Evolutionary conservation across 2,113 vertebrate species (phyloP).

Genomic region (Orycteropus afer): DNA sequence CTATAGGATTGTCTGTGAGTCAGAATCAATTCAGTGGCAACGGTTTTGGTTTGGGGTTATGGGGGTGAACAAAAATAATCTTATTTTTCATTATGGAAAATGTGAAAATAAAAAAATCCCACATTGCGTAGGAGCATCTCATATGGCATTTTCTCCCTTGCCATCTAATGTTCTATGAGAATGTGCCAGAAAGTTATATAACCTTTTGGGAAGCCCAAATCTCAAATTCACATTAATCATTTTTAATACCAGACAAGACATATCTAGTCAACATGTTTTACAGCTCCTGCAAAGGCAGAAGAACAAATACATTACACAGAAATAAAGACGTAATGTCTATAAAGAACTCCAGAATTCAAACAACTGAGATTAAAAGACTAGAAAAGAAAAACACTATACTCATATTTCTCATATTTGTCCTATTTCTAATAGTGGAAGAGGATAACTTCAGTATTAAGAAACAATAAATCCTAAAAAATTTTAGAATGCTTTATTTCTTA

Average conservation of each 20-base stretch:
- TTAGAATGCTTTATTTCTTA: neutral
- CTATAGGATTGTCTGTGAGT: too few relatives aligned
- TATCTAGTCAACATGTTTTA: constrained; percentile 46
- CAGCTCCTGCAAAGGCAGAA: constrained; percentile 19
- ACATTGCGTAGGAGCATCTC: neutral
- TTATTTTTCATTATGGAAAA: constrained; percentile 18
- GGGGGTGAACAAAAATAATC: neutral
- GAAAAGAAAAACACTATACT: neutral
- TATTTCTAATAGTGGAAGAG: neutral
- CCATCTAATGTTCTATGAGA: neutral
- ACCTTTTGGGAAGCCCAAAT: neutral
- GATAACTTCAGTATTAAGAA: neutral
- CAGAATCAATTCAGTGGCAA: too few relatives aligned
- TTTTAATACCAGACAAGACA: constrained; percentile 20
- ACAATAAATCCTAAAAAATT: neutral
- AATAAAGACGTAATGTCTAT: neutral
- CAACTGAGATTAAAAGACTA: neutral
- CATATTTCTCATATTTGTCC: neutral
- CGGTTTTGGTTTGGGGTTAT: neutral
- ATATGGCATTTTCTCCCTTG: neutral
- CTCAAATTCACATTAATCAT: constrained; percentile 14
- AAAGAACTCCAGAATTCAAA: constrained; percentile 31
- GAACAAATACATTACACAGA: constrained; percentile 30
- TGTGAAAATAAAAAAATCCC: constrained; percentile 32
- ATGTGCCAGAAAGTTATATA: neutral